Conservation (phyloP, 2,888 invertebrate genomes). For the Latrodectus elegans region DNA sequence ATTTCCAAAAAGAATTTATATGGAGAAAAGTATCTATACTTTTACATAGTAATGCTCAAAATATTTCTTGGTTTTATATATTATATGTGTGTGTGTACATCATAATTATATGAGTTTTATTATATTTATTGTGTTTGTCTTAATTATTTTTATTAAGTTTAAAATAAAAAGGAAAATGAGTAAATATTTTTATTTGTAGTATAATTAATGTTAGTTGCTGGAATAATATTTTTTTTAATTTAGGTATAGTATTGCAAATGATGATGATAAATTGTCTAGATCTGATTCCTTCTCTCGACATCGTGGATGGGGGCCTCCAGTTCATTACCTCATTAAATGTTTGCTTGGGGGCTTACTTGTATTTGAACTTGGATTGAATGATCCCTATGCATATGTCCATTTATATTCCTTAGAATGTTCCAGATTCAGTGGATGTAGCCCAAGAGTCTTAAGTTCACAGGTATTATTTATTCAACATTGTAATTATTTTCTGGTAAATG, state of each 20-base stretch:
- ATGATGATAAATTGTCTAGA: conserved; percentile 45
- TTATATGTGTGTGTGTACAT: no score
- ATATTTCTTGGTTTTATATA: no score
- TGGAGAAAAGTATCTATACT: no score
- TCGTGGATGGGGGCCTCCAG: conserved; percentile 40
- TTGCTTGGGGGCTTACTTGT: conserved; percentile 82
- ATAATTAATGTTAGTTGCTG: no score
- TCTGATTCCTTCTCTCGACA: conserved; percentile 56
- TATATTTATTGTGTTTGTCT: no score
- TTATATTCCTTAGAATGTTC: conserved; percentile 82
- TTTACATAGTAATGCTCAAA: no score
- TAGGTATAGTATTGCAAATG: conserved; percentile 32
- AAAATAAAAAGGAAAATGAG: no score
- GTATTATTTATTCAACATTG: conserved; percentile 73
- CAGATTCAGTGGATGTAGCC: conserved; percentile 77
- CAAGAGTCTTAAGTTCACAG: conserved; percentile 78
- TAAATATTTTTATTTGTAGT: no score
- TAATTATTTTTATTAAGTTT: no score
- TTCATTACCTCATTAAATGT: conserved; percentile 77
- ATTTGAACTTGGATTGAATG: conserved; percentile 81
- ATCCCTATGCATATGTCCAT: conserved; percentile 83
- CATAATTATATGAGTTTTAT: no score
- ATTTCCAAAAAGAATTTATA: no score
- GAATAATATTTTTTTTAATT: conserved; percentile 1
- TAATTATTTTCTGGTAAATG: no score